A percentile compares a stretch with the other conserved stretches of the same genome.
phyloP scores from a whole-genome alignment of 2,888 invertebrate genomes.

The Monochamus alternatus region DNA sequence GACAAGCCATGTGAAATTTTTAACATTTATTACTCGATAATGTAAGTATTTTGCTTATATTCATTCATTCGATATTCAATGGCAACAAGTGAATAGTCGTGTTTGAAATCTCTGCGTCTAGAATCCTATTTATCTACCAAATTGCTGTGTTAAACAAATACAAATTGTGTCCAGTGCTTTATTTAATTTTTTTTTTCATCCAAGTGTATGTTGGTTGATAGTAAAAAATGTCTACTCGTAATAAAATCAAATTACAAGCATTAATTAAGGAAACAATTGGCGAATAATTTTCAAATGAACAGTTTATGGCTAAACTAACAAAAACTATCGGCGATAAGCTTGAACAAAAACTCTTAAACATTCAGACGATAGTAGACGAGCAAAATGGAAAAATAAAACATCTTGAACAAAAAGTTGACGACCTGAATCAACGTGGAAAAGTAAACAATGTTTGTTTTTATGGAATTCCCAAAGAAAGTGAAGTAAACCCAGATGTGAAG shows the following conservation, averaged over 20 bases:
- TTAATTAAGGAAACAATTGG: conserved; percentile 6
- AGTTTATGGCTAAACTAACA: not conserved
- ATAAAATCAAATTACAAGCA: not conserved
- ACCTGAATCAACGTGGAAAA: conserved; percentile 21
- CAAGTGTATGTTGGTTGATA: not conserved
- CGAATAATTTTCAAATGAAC: not conserved
- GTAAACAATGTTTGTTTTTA: conserved; percentile 21
- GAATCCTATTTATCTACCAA: not conserved
- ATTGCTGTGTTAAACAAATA: not conserved
- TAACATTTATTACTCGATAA: no score
- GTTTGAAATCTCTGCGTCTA: not conserved
- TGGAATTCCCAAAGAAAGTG: conserved; percentile 22
- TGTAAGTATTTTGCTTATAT: no score
- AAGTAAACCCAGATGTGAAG: conserved; percentile 1
- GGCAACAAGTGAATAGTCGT: not conserved
- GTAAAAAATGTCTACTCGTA: not conserved
- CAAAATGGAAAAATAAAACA: conserved; percentile 22
- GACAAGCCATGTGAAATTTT: no score
- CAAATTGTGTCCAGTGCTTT: not conserved
- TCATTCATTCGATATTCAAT: no score
- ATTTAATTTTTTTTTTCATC: not conserved
- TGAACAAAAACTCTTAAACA: conserved; percentile 21
- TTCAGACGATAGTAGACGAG: conserved; percentile 17
- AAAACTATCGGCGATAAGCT: conserved; percentile 4
- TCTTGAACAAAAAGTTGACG: conserved; percentile 25